A percentile compares a stretch with the other conserved stretches of the same genome.
phyloP scores from a whole-genome alignment of 2,797 vertebrate species.

The Coendou prehensilis region DNA sequence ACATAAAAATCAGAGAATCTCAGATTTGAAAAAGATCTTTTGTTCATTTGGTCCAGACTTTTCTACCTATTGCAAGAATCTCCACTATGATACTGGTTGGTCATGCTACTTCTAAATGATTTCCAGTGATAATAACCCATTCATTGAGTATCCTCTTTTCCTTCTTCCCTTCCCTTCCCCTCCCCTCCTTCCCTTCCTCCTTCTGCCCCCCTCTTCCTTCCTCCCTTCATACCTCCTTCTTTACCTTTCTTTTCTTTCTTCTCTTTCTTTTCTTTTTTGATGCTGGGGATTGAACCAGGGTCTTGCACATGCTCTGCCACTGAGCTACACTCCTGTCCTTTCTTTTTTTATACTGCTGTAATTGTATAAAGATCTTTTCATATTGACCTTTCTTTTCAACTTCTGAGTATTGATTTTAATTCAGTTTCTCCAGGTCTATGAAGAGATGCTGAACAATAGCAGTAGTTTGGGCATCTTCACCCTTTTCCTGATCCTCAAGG shows the following conservation, averaged over 20 bases:
- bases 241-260: too few relatives aligned
- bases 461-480: background rate
- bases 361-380: background rate
- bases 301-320: background rate
- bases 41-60: background rate
- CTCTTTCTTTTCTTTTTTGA: background rate
- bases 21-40: background rate
- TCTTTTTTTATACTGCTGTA: background rate
- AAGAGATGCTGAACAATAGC: background rate
- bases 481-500: background rate
- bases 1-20: conserved; percentile 28
- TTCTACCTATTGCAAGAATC: background rate
- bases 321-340: background rate
- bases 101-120: background rate
- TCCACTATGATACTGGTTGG: background rate
- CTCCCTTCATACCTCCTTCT: background rate
- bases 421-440: background rate
- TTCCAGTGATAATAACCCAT: background rate
- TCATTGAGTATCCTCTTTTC: background rate
- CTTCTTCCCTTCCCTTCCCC: background rate
- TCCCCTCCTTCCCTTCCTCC: too few relatives aligned
- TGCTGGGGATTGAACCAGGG: background rate
- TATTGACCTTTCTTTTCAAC: background rate
- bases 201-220: background rate
- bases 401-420: background rate